Evolutionary conservation across 2,888 invertebrate genomes (phyloP).

Genomic region (Hydraecia micacea): DNA sequence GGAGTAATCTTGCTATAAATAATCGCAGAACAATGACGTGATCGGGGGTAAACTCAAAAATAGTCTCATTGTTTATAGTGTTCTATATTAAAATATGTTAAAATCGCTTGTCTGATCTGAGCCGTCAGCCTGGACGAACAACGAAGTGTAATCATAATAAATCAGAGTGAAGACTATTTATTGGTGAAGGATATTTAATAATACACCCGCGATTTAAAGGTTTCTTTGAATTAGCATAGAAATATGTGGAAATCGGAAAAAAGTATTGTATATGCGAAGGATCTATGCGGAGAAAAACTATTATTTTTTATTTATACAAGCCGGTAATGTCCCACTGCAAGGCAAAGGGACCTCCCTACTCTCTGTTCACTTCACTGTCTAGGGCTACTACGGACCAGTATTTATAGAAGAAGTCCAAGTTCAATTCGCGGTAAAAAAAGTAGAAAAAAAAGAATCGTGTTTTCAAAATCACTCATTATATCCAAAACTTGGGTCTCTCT

Average conservation of each 20-base stretch:
- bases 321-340: background rate
- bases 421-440: background rate
- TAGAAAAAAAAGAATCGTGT: background rate
- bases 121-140: conserved; percentile 29
- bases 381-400: background rate
- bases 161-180: conserved; percentile 27
- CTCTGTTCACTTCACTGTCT: background rate
- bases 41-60: conserved; percentile 42
- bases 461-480: conserved; percentile 33
- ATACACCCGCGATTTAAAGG: background rate
- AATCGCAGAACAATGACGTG: conserved; percentile 59
- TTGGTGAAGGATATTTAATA: conserved; percentile 6
- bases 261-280: background rate
- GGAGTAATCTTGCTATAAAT: conserved; percentile 40
- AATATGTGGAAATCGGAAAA: background rate
- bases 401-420: background rate
- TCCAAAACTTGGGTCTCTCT: conserved; percentile 21
- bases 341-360: background rate
- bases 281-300: background rate
- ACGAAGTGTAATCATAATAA: conserved; percentile 54
- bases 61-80: conserved; percentile 43
- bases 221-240: background rate
- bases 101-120: conserved; percentile 39
- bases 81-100: conserved; percentile 23
- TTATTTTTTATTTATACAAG: background rate